Percentiles rank a stretch among this genome's conserved stretches.
Conservation (phyloP, 2,113 vertebrate species). For the Thomomys bottae region DNA sequence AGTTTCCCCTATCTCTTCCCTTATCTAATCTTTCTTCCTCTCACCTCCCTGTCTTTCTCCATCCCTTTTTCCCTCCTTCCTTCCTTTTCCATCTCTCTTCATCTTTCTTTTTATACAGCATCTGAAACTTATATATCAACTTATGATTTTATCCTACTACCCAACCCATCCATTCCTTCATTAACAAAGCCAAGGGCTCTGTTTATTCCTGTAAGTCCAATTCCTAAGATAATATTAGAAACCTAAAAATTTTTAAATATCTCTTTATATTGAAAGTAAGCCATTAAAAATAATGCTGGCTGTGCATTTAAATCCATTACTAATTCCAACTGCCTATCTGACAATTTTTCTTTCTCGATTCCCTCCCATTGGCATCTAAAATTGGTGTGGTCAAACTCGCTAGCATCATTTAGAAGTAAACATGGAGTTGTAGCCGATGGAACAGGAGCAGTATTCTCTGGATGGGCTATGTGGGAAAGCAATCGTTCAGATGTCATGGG, state of each 20-base stretch:
- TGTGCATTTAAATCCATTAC: too few relatives aligned
- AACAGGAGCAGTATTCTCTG: not conserved
- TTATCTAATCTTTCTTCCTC: not conserved
- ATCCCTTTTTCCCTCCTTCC: not conserved
- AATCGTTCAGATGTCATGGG: not conserved
- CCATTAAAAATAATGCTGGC: not conserved
- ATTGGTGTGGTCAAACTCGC: not conserved
- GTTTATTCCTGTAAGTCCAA: not conserved
- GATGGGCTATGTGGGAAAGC: not conserved
- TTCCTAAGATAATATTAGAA: not conserved
- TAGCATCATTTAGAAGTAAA: not conserved
- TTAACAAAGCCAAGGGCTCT: not conserved
- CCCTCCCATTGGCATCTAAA: not conserved
- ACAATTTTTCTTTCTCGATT: fast-evolving
- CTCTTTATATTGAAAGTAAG: not conserved
- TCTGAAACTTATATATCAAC: not conserved
- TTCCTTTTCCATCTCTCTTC: not conserved
- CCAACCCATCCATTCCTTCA: too few relatives aligned
- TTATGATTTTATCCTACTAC: too few relatives aligned
- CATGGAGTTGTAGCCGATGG: not conserved
- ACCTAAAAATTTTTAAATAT: not conserved
- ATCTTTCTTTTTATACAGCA: not conserved
- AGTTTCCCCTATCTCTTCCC: too few relatives aligned
- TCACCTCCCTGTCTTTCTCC: not conserved
- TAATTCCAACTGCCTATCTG: not conserved